Evolutionary conservation across 2,888 invertebrate genomes (phyloP).

Genomic region (Polymixis lichenea): DNA sequence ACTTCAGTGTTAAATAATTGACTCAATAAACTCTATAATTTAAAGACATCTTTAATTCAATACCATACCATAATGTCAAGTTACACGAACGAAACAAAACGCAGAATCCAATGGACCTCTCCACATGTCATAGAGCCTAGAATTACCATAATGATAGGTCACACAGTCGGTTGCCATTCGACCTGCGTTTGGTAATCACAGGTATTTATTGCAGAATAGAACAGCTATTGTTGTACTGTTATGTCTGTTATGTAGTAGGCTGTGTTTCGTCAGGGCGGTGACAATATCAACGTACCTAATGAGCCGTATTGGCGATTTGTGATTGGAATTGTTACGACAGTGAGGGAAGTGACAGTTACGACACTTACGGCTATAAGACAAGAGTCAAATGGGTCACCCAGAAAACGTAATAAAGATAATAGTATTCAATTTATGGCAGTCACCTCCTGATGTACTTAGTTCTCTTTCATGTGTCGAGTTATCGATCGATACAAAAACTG

Average conservation of each 20-base stretch:
- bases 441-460: neutral
- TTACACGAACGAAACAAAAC: conserved; percentile 32
- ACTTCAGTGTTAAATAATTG: neutral
- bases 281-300: conserved; percentile 30
- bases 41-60: neutral
- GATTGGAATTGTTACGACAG: conserved; percentile 40
- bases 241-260: conserved; percentile 44
- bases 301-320: conserved; percentile 15
- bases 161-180: conserved; percentile 15
- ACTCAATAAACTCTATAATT: neutral
- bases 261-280: conserved; percentile 47
- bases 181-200: conserved; percentile 60
- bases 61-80: conserved; percentile 20
- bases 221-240: conserved; percentile 45
- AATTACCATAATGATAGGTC: conserved; percentile 54
- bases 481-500: neutral
- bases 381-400: neutral
- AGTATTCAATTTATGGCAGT: neutral
- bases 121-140: conserved; percentile 34
- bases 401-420: neutral
- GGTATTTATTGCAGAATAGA: conserved; percentile 54
- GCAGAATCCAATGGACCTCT: conserved; percentile 3
- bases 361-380: neutral
- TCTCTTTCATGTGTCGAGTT: neutral
- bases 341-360: conserved; percentile 9